Base-by-base conservation (phyloP, 2,797 vertebrate species). In the Bovichtus diacanthus region DNA sequence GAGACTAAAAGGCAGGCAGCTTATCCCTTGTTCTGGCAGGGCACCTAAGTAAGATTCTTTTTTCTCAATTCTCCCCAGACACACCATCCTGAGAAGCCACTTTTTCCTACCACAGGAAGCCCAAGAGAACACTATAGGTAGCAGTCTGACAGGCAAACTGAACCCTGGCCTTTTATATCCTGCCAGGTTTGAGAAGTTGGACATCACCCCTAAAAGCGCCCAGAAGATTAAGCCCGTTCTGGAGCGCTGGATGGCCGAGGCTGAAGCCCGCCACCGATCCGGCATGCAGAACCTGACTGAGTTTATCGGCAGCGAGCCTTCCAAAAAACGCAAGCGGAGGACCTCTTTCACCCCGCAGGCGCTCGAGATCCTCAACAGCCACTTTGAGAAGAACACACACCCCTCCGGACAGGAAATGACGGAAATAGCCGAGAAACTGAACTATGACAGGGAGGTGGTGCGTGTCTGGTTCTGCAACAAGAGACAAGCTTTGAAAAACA, bases 81-180 rank as follows among this genome's bases (percentile, higher is more conserved):
- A 99, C 98, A 99, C 98, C 98, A 99, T 99, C 98, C 98, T 99
- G 98, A 99, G 98, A 99, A 99, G 98, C 98, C 98, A 99, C 98
- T 99, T 99, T 99, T 99, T 99, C 97, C 98, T 99, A 99, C 98
- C 98, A 97, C 98, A 99, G 98, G 98, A 99, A 99, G 97, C 97
- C 98, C 98, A 99, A 98, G 98, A 99, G 98, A 99, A 97, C 98
- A 97, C 97, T 98, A 97, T 99, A 99, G 98, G 97, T 99, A 99
- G 96, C 98, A 98, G 97, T 99, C 97, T 99, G 97, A 99, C 98
- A 98, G 98, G 97, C 96, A 99, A 99, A 99, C 98, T 99, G 98
- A 99, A 99, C 96, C 98, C 98, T 99, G 98, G 98, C 98, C 98
- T 99, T 99, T 99, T 99, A 98, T 99, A 99, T 99, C 98, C 98